Evolutionary conservation across 2,113 vertebrate species (phyloP).

Genomic region (Geococcyx californianus): DNA sequence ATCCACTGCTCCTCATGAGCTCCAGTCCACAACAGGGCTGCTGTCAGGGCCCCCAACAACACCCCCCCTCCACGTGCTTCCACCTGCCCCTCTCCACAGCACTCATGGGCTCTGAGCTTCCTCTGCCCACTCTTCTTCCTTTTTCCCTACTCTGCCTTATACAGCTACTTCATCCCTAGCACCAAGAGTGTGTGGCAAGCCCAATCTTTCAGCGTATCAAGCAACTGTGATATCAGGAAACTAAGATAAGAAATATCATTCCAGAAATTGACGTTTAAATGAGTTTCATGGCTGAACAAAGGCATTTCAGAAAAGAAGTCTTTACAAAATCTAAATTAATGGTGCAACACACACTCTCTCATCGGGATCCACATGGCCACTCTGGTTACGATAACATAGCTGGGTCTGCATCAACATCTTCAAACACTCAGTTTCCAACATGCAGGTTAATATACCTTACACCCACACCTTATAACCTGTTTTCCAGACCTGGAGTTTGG

Average conservation of each 20-base stretch:
- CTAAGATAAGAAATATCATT: neutral
- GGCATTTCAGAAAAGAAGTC: neutral
- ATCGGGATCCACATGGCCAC: neutral
- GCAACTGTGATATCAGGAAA: neutral
- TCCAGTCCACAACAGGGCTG: neutral
- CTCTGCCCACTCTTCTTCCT: neutral
- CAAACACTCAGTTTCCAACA: fast-evolving
- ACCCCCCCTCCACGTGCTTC: neutral
- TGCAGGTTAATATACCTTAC: fast-evolving
- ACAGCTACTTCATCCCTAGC: neutral
- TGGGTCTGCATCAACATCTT: neutral
- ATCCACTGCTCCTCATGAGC: no score
- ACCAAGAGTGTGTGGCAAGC: neutral
- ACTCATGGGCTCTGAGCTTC: neutral
- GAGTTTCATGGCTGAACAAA: neutral
- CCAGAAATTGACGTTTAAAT: neutral
- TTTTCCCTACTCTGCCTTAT: neutral
- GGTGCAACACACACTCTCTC: neutral
- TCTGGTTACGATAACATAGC: neutral
- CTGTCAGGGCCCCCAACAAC: neutral
- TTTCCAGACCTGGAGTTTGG: neutral
- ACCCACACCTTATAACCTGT: fast-evolving
- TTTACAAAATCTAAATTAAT: neutral
- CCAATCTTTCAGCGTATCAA: neutral
- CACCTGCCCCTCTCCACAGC: neutral